Conservation (phyloP, 1,140 invertebrate species). For the Neotoxoptera formosana region DNA sequence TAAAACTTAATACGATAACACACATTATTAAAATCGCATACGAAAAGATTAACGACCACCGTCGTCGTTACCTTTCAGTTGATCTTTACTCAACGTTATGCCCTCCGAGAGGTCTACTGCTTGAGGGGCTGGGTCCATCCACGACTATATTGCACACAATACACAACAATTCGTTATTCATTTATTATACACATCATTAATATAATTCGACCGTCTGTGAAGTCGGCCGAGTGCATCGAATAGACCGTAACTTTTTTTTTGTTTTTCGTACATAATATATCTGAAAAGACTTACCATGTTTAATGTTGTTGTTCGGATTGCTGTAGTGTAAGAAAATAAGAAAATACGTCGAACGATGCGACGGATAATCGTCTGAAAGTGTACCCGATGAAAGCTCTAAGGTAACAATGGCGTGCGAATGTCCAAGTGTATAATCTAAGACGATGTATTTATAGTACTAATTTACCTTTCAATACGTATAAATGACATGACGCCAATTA, state of each 20-base stretch:
- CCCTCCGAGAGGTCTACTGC: neutral
- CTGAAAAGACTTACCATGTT: neutral
- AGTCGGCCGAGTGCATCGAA: too few relatives aligned
- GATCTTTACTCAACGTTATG: slow-evolving; percentile 50
- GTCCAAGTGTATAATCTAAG: neutral
- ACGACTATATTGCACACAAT: slow-evolving; percentile 16
- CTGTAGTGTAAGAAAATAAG: neutral
- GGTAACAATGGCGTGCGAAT: neutral
- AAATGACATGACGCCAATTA: slow-evolving; percentile 38
- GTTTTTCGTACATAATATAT: neutral
- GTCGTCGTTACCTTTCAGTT: slow-evolving; percentile 26
- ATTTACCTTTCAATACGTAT: slow-evolving; percentile 15
- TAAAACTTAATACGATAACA: slow-evolving; percentile 68
- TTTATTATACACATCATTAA: too few relatives aligned
- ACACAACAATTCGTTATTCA: neutral
- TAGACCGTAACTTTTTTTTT: neutral
- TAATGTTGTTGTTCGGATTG: neutral
- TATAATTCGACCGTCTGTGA: too few relatives aligned
- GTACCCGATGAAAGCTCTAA: neutral
- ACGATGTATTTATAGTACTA: slow-evolving; percentile 41
- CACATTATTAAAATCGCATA: neutral
- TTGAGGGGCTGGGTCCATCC: slow-evolving; percentile 36
- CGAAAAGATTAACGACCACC: neutral
- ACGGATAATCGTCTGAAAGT: neutral
- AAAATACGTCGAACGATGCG: neutral